Evolutionary conservation across 1,140 invertebrate genomes (phyloP).

Genomic region (Ceratitis capitata): DNA sequence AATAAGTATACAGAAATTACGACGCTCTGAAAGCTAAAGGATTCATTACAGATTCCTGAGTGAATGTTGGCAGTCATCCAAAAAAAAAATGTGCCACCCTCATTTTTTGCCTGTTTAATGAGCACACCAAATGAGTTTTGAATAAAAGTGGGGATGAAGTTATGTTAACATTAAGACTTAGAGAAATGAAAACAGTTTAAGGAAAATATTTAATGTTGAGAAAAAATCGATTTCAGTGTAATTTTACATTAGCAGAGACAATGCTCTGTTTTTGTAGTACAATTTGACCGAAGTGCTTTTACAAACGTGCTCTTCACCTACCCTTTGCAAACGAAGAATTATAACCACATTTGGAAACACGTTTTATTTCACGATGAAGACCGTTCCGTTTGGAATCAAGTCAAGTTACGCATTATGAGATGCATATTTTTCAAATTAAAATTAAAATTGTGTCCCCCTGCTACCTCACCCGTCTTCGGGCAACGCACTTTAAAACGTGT

Average conservation of each 20-base stretch:
- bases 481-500: neutral
- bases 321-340: neutral
- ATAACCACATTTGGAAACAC: neutral
- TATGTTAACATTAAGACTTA: neutral
- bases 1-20: neutral
- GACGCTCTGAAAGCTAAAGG: neutral
- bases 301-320: neutral
- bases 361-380: neutral
- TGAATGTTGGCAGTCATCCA: neutral
- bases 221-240: constrained; percentile 26
- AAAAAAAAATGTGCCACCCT: constrained; percentile 26
- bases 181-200: neutral
- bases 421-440: constrained; percentile 60
- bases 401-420: constrained; percentile 40
- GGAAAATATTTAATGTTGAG: neutral
- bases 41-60: neutral
- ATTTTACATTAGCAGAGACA: neutral
- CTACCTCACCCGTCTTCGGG: neutral
- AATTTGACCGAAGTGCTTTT: neutral
- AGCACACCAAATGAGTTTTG: constrained; percentile 23
- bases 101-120: constrained; percentile 23
- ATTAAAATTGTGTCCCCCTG: constrained; percentile 44
- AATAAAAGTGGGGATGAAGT: constrained; percentile 15
- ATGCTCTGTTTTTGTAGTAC: neutral
- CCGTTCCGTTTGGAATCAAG: neutral